phyloP scores from a whole-genome alignment of 2,797 vertebrate species.

The Muraenolepis orangiensis region DNA sequence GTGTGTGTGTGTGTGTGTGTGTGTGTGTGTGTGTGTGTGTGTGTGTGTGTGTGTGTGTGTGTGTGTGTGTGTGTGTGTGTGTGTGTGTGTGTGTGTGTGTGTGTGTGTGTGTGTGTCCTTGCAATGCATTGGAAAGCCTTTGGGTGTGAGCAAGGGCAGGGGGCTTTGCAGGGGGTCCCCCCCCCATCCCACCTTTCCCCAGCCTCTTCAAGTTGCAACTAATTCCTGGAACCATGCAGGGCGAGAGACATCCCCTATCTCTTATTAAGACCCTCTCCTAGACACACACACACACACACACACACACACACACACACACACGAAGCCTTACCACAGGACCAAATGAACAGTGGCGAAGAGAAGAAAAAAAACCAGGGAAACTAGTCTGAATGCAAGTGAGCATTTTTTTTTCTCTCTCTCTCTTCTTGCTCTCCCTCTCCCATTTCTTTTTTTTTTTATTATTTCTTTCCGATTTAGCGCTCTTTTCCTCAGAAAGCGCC shows the following conservation, averaged over 20 bases:
- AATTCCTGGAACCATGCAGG: conserved; percentile 68
- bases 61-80: conserved; percentile 8
- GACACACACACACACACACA: conserved; percentile 36
- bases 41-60: conserved; percentile 14
- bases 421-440: conserved; percentile 60
- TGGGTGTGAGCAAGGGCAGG: conserved; percentile 35
- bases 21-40: conserved; percentile 13
- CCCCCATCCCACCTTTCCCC: conserved; percentile 41
- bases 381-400: conserved; percentile 73
- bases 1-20: too few species aligned
- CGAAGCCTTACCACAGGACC: conserved; percentile 20
- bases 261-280: conserved; percentile 69
- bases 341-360: conserved; percentile 40
- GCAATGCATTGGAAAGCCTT: background rate
- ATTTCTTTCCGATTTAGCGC: conserved; percentile 96
- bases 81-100: conserved; percentile 25
- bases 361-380: conserved; percentile 65
- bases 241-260: conserved; percentile 68
- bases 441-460: conserved; percentile 76
- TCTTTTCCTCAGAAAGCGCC: conserved; percentile 98
- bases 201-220: conserved; percentile 68
- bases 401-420: conserved; percentile 57
- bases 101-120: background rate
- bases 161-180: conserved; percentile 60
- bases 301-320: conserved; percentile 37